Evolutionary conservation across 2,888 invertebrate species (phyloP).

Genomic region (Pollenia griseotomentosa): DNA sequence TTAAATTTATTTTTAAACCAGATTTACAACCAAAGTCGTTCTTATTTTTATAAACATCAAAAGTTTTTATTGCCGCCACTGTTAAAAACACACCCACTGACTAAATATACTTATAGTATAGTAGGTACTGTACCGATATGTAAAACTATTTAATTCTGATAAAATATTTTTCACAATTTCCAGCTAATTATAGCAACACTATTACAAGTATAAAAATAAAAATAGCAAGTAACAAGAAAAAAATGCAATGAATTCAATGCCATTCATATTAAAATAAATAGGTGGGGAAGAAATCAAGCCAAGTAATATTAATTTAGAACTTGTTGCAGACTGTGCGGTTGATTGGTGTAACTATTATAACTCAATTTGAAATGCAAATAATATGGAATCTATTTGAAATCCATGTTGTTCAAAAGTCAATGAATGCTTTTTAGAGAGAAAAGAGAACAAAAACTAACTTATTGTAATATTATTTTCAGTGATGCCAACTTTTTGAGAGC

Average conservation of each 20-base stretch:
- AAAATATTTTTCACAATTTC: constrained; percentile 40
- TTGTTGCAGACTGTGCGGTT: not conserved
- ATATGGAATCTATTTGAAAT: constrained; percentile 35
- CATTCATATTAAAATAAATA: constrained; percentile 31
- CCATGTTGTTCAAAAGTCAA: constrained; percentile 43
- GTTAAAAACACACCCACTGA: constrained; percentile 30
- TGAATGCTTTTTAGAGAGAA: not conserved
- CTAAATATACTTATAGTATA: not conserved
- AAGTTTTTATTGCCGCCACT: not conserved
- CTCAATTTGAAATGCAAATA: constrained; percentile 7
- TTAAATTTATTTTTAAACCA: too few relatives aligned
- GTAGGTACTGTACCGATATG: not conserved
- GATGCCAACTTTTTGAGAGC: too few relatives aligned
- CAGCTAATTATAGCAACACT: constrained; percentile 54
- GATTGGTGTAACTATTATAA: not conserved
- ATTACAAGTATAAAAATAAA: not conserved
- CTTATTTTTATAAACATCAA: constrained; percentile 13
- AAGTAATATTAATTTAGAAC: constrained; percentile 10
- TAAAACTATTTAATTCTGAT: constrained; percentile 24
- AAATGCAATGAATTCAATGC: constrained; percentile 51
- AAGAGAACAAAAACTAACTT: not conserved
- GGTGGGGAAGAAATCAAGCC: not conserved
- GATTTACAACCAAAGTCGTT: not conserved
- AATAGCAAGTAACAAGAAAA: constrained; percentile 2
- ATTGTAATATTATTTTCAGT: too few relatives aligned